Evolutionary conservation across 2,113 vertebrate species (phyloP).

Genomic region (Prionailurus viverrinus): DNA sequence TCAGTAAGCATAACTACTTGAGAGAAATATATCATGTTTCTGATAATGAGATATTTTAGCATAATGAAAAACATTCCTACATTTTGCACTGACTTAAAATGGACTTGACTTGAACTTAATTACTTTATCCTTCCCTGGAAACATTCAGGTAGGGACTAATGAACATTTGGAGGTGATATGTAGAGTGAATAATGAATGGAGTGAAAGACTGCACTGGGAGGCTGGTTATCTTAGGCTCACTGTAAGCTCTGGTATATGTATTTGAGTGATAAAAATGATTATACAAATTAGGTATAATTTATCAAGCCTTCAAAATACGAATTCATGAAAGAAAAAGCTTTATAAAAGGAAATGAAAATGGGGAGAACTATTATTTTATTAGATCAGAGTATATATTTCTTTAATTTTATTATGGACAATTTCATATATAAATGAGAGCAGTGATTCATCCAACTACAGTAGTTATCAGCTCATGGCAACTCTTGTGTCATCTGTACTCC

Average conservation of each 20-base stretch:
- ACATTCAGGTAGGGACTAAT: neutral
- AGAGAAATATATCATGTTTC: conserved; percentile 26
- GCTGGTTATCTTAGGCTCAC: neutral
- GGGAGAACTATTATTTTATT: conserved; percentile 50
- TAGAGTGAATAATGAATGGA: neutral
- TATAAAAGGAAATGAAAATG: conserved; percentile 9
- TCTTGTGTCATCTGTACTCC: neutral
- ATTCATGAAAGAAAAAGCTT: neutral
- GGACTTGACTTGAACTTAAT: conserved; percentile 9
- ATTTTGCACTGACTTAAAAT: conserved; percentile 24
- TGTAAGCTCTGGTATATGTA: neutral
- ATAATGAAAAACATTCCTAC: neutral
- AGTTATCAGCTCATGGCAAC: neutral
- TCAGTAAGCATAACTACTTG: neutral
- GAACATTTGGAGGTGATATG: neutral
- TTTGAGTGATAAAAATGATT: conserved; percentile 1
- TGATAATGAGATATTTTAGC: conserved; percentile 1
- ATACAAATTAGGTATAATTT: conserved; percentile 7
- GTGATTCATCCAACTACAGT: neutral
- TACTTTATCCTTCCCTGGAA: neutral
- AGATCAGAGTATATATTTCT: neutral
- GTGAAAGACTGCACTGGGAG: neutral
- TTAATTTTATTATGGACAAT: conserved; percentile 23
- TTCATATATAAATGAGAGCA: conserved; percentile 4
- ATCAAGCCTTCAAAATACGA: neutral